Base-by-base conservation (phyloP, 2,113 vertebrate genomes). In the Catharus minimus region DNA sequence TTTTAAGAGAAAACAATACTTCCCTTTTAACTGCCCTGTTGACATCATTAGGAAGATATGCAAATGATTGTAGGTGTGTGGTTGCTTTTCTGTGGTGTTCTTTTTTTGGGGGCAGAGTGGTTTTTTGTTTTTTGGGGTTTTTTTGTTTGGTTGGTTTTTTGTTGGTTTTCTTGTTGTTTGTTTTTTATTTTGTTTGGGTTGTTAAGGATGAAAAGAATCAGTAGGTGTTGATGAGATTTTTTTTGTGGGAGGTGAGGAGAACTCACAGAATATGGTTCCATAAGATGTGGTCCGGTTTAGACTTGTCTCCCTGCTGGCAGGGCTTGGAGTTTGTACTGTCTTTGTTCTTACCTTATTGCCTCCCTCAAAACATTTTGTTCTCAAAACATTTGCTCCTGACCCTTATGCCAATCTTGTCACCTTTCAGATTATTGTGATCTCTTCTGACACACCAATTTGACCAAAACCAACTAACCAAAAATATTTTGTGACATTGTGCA, bases 251-350 rank as follows among this genome's bases (percentile, higher is more conserved):
- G 6, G 3, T 53, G 30, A 20, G 52, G 22, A 38, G 23, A 68
- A 47, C 55, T 92, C 61, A 38, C 8, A 67, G 65, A 30, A 21
- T 61, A 16, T 19, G 9, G 7, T 57, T 81, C 36, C 8, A 5
- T 41, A 39, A 64, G 15, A 27, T 33, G 15, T 1, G 0, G 15
- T 66, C 39, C 11, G 0, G 0, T 67, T 74, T 84, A 28, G 36
- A 68, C 4, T 27, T 62, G 43, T 5, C 27, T 21, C 27, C 36
- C 7, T 52, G 44, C 32, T 86, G 44, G 47, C 0, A 7, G 0
- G 1, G 6, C 5, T 10, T 4, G 9, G 10, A 44, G 9, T 52
- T 82, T 60, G 16, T 56, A 5, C 13, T 64, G 26, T 64, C n/a
- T 64, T 6, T 60, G 4, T 67, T 41, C 38, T 69, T 22, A 41